Percentiles rank a stretch among this genome's conserved stretches.
Evolutionary conservation across 2,888 invertebrate genomes (phyloP).

Genomic region (Spodoptera exigua): DNA sequence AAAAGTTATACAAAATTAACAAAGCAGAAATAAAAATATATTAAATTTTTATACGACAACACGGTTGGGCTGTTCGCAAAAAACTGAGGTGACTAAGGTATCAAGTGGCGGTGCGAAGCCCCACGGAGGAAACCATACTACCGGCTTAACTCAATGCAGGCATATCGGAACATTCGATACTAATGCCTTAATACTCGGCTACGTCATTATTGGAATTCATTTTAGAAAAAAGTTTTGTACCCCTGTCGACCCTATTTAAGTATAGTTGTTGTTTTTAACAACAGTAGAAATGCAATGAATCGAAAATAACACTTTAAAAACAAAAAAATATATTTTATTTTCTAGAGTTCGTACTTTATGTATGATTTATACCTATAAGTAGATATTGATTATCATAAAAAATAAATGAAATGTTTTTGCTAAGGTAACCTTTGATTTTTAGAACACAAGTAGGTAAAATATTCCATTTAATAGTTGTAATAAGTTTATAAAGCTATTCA

Average conservation of each 20-base stretch:
- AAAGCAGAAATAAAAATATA: conserved; percentile 22
- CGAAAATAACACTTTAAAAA: neutral
- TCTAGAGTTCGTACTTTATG: neutral
- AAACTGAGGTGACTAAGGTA: conserved; percentile 59
- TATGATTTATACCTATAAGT: no score
- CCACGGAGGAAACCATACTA: conserved; percentile 82
- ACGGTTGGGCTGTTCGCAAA: conserved; percentile 62
- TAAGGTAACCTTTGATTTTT: no score
- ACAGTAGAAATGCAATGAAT: conserved; percentile 12
- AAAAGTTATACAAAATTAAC: conserved; percentile 21
- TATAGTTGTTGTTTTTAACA: neutral
- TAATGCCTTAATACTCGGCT: conserved; percentile 45
- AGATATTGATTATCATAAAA: no score
- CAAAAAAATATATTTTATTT: neutral
- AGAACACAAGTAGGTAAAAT: no score
- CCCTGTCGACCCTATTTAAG: conserved; percentile 19
- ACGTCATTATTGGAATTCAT: conserved; percentile 23
- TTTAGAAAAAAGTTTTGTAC: conserved; percentile 23
- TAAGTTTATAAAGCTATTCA: no score
- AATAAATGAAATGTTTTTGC: no score
- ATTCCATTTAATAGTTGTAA: no score
- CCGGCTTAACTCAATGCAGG: conserved; percentile 77
- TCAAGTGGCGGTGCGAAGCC: conserved; percentile 62
- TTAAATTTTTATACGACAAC: conserved; percentile 32
- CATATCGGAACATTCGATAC: conserved; percentile 66